Evolutionary conservation across 2,113 vertebrate genomes (phyloP), one percentile per base, ranked within the genome.

Genomic region (Struthio camelus): DNA sequence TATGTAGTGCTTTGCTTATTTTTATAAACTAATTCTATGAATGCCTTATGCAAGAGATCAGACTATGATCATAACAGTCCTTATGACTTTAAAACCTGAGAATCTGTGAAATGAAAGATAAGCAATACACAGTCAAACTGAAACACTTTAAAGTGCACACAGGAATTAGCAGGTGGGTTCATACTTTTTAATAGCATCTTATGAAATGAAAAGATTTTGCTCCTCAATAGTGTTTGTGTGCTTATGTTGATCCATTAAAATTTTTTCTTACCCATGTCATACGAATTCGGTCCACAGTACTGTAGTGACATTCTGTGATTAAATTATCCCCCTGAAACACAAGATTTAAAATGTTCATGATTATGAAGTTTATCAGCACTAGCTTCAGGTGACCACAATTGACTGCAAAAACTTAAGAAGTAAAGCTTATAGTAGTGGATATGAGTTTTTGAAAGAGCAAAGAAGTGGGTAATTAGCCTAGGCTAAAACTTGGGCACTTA

Each of bases 191-290:
- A 69, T 4, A 48, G 15, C 3, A 11, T 77, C 75, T 51, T 62
- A 42, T 66, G 62, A 27, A 87, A 85, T 32, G 48, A 28, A 86
- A 88, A 61, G 5, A 18, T 81, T 96, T 81, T 85, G 51, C 46
- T 64, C 10, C 40, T 22, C 58, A 80, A 3, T 80, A 18, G 77
- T 70, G 75, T 46, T 20, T 38, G 27, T 66, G 13, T 84, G 46
- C 34, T 79, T 61, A 40, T 78, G 83, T 93, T 69, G 58, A 80
- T 62, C 23, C 54, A 71, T 32, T 59, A 32, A 67, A 87, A 77
- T 32, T 46, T 54, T 77, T 75, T 86, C 99, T 99, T 98, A 99
- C 99, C 99, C 99, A 99, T 24, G 99, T 99, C 98, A 99, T 98
- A 73, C 97, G 98, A 59, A 77, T 90, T 96, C 99, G 97, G 80